Evolutionary conservation across 2,113 vertebrate genomes (phyloP), one percentile per base, ranked within the genome.

Genomic region (Petromus typicus): DNA sequence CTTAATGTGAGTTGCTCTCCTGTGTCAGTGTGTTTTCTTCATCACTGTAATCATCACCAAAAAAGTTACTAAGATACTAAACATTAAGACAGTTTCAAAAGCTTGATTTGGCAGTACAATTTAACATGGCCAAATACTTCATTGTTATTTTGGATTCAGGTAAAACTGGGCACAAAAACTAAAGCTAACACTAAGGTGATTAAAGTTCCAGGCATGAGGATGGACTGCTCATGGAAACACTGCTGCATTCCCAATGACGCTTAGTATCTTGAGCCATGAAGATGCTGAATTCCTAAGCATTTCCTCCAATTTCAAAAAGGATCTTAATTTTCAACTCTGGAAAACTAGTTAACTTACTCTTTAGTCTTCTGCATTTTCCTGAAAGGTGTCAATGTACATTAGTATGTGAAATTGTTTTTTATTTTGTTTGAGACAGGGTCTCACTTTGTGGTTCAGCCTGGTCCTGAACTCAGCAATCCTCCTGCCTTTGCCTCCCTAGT

Each of bases 331-430:
- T 71, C 73, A 93, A 56, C 43, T 25, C 34, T 86, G 48, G 34
- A 91, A 94, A 95, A 89, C 45, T 40, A 78, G n/a, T 37, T 45
- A 69, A n/a, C 40, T 94, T n/a, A n/a, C 30, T 40, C 79, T 83
- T 96, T 56, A 87, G 16, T 73, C 13, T 25, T 87, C 61, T 61
- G 18, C 20, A 79, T 80, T 75, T 96, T 20, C n/a, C n/a, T 23
- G 61, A 96, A 89, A 48, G n/a, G 18, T 84, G 40, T 81, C 71
- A 90, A 14, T 57, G 7, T 63, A 45, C 86, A 27, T 61, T 66
- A 69, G 71, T 66, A 89, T n/a, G 43, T 75, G 0, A 79, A 95
- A 96, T n/a, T n/a, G n/a, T n/a, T n/a, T n/a, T n/a, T n/a, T n/a
- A n/a, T n/a, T n/a, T n/a, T n/a, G n/a, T n/a, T n/a, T n/a, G n/a